phyloP scores from a whole-genome alignment of 2,113 vertebrate species.

The Misgurnus anguillicaudatus region DNA sequence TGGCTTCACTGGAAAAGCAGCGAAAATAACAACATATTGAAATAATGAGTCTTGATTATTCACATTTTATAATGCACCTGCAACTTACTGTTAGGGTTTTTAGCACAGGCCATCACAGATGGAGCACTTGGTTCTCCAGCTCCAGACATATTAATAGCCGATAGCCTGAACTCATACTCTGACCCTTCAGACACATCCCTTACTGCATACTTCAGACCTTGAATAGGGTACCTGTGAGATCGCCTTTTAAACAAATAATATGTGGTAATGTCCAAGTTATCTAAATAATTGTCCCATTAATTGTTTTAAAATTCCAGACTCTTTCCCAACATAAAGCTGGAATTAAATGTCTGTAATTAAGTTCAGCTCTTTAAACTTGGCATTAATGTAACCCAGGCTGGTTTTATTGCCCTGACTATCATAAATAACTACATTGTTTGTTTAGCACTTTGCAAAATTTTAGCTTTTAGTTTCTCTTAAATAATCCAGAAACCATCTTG shows the following conservation, averaged over 20 bases:
- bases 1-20: constrained; percentile 73
- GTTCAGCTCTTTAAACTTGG: not conserved
- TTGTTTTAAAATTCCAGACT: constrained; percentile 5
- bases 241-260: not conserved
- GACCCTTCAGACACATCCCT: constrained; percentile 76
- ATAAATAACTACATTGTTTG: not conserved
- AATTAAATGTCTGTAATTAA: not conserved
- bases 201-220: constrained; percentile 76
- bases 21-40: not conserved
- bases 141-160: constrained; percentile 81
- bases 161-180: constrained; percentile 87
- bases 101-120: constrained; percentile 75
- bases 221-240: not conserved
- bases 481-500: not conserved
- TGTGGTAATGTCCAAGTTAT: not conserved
- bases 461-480: not conserved
- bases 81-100: constrained; percentile 82
- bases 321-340: not conserved
- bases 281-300: not conserved
- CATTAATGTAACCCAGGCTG: not conserved
- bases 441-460: too few species aligned
- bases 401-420: too few species aligned
- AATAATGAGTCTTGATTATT: not conserved
- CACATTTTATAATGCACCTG: too few species aligned
- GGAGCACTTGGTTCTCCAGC: constrained; percentile 79